Base-by-base conservation (phyloP, 2,113 vertebrate genomes). In the Urocitellus parryii region DNA sequence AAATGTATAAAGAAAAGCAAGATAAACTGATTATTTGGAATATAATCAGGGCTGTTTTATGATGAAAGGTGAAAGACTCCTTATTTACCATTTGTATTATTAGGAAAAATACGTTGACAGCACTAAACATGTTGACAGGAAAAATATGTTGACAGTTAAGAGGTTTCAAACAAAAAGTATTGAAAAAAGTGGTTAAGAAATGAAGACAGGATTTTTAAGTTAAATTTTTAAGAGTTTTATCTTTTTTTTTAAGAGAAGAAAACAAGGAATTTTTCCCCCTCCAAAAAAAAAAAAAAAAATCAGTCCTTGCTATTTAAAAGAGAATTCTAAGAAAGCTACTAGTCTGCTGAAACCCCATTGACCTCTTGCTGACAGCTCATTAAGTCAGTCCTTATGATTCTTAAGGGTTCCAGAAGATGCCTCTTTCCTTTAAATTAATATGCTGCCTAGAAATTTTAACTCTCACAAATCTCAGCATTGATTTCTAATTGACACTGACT, bases 361-460 rank as follows among this genome's bases (percentile, higher is more conserved):
- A 73, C 67, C 77, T 87, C 39, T 61, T 29, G 12, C 65, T 94
- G 65, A 83, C 78, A 88, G 67, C 61, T 95, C 48, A 95, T 88
- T 81, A 93, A 84, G 70, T 95, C 88, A 92, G 61, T 73, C 22
- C 32, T 94, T 85, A 86, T 77, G 14, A 20, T 90, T 90, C 65
- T 88, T 53, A 12, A 76, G 39, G 48, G 17, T 88, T 77, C 20
- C 27, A 74, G 63, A 87, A 92, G 32, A n/a, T 58, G 20, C 14
- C 58, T 84, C 73, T 92, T 90, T 77, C 34, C 20, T 45, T 94
- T 63, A 58, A 81, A 72, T 92, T 92, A 96, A 88, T 85, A 85
- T 81, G 45, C 80, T 88, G 6, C 18, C 53, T 13, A 68, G 88
- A 67, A 68, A 88, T 88, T 88, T 92, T 80, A 94, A 65, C 5